A percentile compares a stretch with the other conserved stretches of the same genome.
phyloP scores from a whole-genome alignment of 2,113 vertebrate species.

The Malurus alboscapulatus region DNA sequence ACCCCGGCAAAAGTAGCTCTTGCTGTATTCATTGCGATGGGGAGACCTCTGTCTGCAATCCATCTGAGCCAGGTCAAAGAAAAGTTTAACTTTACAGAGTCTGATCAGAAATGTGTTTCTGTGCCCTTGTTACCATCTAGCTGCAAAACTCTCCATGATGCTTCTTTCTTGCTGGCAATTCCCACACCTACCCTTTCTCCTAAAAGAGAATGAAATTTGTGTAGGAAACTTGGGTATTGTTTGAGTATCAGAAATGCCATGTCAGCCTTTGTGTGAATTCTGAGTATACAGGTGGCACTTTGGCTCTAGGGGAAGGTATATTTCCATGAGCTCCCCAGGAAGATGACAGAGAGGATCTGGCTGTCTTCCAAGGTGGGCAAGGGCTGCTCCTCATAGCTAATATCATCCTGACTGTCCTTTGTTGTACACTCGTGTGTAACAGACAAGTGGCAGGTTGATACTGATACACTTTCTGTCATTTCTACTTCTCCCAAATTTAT shows the following conservation, averaged over 20 bases:
- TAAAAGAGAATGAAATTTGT: not conserved
- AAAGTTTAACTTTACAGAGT: not conserved
- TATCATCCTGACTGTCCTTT: not conserved
- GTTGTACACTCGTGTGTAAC: not conserved
- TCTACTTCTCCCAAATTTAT: not conserved
- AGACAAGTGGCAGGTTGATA: not conserved
- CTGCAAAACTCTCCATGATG: not conserved
- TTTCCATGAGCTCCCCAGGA: not conserved
- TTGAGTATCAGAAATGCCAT: not conserved
- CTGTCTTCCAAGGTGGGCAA: not conserved
- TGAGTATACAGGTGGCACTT: not conserved
- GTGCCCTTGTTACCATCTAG: fast-evolving
- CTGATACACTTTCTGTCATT: not conserved
- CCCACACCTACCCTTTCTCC: not conserved
- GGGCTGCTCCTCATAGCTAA: not conserved
- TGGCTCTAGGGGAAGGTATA: not conserved
- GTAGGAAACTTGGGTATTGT: not conserved
- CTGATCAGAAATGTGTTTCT: not conserved
- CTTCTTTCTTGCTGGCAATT: not conserved
- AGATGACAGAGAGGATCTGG: not conserved
- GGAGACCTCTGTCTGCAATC: not conserved
- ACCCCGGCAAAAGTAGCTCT: not conserved
- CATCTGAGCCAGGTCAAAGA: not conserved
- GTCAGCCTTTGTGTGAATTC: not conserved
- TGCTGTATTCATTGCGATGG: not conserved